Percentiles rank a stretch among this genome's conserved stretches.
phyloP scores from a whole-genome alignment of 2,888 invertebrate genomes.

The Drosophila sordidapex region DNA sequence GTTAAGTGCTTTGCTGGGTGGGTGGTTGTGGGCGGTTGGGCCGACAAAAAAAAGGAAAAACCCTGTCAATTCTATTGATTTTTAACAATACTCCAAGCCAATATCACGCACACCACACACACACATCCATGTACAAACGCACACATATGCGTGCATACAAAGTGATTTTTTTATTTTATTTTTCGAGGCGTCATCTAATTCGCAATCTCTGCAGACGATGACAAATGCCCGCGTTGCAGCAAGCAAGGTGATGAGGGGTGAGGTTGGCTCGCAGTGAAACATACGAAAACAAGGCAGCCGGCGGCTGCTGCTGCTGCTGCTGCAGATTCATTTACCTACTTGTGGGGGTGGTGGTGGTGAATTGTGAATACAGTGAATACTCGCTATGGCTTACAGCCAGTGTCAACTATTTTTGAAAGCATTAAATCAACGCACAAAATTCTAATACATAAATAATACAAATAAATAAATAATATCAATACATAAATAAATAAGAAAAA shows the following conservation, averaged over 20 bases:
- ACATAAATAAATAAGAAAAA: background rate
- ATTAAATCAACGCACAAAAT: background rate
- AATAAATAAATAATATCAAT: background rate
- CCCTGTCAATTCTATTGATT: conserved; percentile 65
- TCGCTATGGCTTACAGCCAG: background rate
- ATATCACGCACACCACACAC: conserved; percentile 31
- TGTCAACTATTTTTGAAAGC: background rate
- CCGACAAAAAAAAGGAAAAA: conserved; percentile 15
- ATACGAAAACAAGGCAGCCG: conserved; percentile 19
- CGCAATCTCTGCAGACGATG: conserved; percentile 12
- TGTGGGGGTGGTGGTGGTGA: background rate
- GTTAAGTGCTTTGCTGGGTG: conserved; percentile 4
- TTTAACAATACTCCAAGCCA: conserved; percentile 64
- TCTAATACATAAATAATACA: background rate
- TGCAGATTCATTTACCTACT: conserved; percentile 19
- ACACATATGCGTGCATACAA: conserved; percentile 13
- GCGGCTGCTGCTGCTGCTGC: conserved; percentile 24
- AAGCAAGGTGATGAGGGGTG: background rate
- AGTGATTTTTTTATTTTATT: conserved; percentile 2
- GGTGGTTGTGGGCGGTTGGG: conserved; percentile 3
- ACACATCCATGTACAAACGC: conserved; percentile 16
- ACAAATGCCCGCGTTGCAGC: conserved; percentile 18
- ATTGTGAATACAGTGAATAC: conserved; percentile 6
- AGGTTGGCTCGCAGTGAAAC: background rate
- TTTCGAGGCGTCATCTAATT: conserved; percentile 28